These are phyloP conservation scores for Callithrix jacchus DNA, from an alignment of 2,113 vertebrate species.

Conservation along the genomic window DNA sequence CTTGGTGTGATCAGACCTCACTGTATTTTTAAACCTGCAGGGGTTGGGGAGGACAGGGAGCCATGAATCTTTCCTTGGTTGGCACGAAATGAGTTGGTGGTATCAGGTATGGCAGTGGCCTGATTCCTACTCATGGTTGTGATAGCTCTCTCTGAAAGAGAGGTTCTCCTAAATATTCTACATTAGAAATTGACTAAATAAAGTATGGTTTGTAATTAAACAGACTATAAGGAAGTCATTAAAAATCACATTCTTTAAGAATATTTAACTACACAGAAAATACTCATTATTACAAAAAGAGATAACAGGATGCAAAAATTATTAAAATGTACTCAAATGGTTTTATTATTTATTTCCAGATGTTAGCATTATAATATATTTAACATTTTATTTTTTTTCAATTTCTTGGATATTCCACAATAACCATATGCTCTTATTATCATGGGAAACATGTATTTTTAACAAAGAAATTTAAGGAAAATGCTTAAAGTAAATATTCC, in stretches of 20 bases:
- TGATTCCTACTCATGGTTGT: neutral
- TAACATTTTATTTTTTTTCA: neutral
- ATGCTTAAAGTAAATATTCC: neutral
- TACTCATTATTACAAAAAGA: neutral
- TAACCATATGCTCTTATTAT: neutral
- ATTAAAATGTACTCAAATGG: constrained; percentile 11
- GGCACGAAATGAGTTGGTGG: neutral
- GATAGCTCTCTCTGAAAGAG: neutral
- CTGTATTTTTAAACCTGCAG: neutral
- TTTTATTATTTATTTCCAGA: constrained; percentile 12
- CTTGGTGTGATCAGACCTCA: neutral
- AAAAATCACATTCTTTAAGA: constrained; percentile 18
- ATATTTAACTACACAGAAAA: constrained; percentile 11
- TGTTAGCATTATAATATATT: neutral
- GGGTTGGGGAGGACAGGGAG: fast-evolving
- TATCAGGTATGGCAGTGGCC: neutral
- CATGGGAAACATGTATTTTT: neutral
- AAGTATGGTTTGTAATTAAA: neutral
- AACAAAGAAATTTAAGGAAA: neutral
- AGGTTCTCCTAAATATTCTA: neutral
- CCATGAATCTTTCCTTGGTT: neutral
- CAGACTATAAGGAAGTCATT: neutral
- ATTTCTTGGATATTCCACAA: neutral
- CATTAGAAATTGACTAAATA: neutral
- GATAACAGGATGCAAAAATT: neutral